Base-by-base conservation (phyloP, 2,888 invertebrate genomes). In the Hyalella azteca region DNA sequence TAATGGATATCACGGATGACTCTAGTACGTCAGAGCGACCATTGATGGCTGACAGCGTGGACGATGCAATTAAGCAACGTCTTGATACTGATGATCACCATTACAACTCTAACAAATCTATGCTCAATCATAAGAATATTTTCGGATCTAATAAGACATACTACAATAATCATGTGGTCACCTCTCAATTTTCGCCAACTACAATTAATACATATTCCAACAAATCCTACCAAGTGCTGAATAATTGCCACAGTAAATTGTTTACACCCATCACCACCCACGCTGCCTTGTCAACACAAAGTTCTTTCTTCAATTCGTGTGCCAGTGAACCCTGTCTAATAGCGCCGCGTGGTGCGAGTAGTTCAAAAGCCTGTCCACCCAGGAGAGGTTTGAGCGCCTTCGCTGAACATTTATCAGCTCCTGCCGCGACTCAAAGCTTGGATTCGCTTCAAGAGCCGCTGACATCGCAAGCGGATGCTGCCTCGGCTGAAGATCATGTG, bases 1-100 rank as follows among this genome's bases (percentile, higher is more conserved):
- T 75, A 13, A 75, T 75, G 75, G 75, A 75, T n/a, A 75, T 75
- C 22, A 41, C 75, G 7, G 75, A 75, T n/a, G 75, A 75, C 5
- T 66, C 66, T 19, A 29, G 29, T 13, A 36, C 66, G 0, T 66
- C 66, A 36, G 66, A 66, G 36, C 66, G 66, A 36, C 66, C 66
- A 36, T 29, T 66, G 32, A n/a, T 66, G 36, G 36, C 36, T 5
- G 66, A 66, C 3, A 19, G 66, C 32, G 9, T 11, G 19, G 66
- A 66, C 66, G 66, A 66, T 22, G 5, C 36, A 13, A 19, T 9
- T 19, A 66, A 66, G 29, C 15, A 15, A 15, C 13, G 32, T 9
- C 7, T 36, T 36, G 32, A 36, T 29, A 15, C 11, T 11, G 36
- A 5, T 0, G 66, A 32, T 9, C n/a, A 36, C 66, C 32, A 66